These are phyloP conservation scores for Streptopelia turtur DNA, from an alignment of 2,797 vertebrate genomes.

Conservation along the genomic window DNA sequence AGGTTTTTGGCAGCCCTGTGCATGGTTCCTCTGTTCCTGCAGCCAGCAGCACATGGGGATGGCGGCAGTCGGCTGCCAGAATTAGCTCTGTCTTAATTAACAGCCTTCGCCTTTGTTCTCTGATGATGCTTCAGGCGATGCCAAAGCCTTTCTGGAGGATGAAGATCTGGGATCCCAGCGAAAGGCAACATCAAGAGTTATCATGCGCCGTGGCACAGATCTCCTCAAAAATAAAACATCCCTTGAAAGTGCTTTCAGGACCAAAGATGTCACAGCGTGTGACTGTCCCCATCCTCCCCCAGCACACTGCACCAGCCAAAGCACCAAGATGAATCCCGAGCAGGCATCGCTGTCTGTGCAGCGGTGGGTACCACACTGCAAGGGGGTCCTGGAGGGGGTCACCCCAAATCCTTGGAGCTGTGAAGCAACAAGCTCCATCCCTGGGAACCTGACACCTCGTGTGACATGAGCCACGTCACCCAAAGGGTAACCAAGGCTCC, in stretches of 20 bases:
- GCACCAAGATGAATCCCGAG: background rate
- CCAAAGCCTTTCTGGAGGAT: slow-evolving; percentile 53
- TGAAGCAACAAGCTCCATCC: fast-evolving
- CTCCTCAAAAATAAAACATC: background rate
- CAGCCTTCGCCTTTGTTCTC: slow-evolving; percentile 64
- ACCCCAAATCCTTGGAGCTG: fast-evolving
- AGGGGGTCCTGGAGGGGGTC: background rate
- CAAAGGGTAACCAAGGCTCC: background rate
- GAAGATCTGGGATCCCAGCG: slow-evolving; percentile 34
- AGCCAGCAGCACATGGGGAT: background rate
- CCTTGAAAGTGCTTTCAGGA: background rate
- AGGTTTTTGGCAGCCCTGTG: background rate
- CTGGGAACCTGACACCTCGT: background rate
- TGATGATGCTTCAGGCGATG: slow-evolving; percentile 48
- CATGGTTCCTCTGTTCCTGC: background rate
- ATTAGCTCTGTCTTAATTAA: slow-evolving; percentile 68
- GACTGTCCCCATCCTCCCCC: background rate
- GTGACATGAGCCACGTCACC: background rate
- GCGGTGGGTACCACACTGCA: background rate
- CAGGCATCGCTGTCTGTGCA: background rate
- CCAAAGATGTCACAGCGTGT: background rate
- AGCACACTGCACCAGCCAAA: background rate
- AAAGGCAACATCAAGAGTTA: slow-evolving; percentile 29
- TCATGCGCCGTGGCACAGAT: fast-evolving
- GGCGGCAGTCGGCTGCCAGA: slow-evolving; percentile 45